phyloP scores from a whole-genome alignment of 2,888 invertebrate species.

The Chironomus tentans region DNA sequence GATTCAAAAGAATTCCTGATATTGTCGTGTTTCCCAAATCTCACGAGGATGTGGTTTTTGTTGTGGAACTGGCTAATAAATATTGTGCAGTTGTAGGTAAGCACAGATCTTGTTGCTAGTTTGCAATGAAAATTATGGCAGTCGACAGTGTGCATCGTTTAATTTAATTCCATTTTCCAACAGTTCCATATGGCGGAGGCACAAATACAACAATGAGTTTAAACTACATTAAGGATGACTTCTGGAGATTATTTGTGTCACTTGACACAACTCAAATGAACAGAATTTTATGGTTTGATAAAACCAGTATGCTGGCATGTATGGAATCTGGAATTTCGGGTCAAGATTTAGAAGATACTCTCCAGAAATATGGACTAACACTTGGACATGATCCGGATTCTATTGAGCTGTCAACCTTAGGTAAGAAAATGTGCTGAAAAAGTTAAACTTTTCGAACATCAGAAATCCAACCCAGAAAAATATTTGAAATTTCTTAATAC shows the following conservation, averaged over 20 bases:
- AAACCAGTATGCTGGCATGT: too few species aligned
- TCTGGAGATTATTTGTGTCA: not conserved
- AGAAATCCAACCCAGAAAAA: too few species aligned
- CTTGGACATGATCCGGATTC: conserved; percentile 16
- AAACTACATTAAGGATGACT: not conserved
- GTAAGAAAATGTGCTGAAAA: too few species aligned
- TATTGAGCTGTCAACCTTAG: conserved; percentile 6
- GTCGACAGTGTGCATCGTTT: too few species aligned
- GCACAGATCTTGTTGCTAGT: too few species aligned
- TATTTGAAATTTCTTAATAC: too few species aligned
- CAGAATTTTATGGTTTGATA: not conserved
- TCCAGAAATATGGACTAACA: not conserved
- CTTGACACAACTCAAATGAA: conserved; percentile 19
- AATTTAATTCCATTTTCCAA: not conserved
- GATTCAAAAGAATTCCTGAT: conserved; percentile 8
- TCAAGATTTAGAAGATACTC: not conserved
- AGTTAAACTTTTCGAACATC: too few species aligned
- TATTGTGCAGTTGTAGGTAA: too few species aligned
- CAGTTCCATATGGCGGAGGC: conserved; percentile 6
- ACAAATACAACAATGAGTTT: not conserved
- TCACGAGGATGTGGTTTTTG: not conserved
- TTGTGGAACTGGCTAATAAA: conserved; percentile 16
- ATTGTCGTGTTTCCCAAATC: conserved; percentile 9
- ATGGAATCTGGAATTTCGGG: conserved; percentile 5
- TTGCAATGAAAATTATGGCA: too few species aligned